These are phyloP conservation scores for Mormyrops boulengeri DNA, from an alignment of 2,797 vertebrate species.

Conservation along the genomic window DNA sequence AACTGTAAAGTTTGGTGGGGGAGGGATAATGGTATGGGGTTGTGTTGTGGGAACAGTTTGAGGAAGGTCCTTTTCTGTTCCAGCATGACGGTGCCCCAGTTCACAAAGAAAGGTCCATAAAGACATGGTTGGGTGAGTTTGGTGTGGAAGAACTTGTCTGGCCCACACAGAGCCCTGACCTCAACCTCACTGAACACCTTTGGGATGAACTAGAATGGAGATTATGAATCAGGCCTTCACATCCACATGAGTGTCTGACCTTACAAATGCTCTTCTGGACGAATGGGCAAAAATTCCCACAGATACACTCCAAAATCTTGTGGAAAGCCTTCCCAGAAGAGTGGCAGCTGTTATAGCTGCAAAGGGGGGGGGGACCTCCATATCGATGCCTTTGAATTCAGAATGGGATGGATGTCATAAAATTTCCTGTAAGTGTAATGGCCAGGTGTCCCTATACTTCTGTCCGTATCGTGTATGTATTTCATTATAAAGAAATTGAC, in stretches of 20 bases:
- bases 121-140: background rate
- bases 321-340: background rate
- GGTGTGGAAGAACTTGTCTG: background rate
- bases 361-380: background rate
- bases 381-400: background rate
- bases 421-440: background rate
- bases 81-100: too few relatives aligned
- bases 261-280: background rate
- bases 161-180: background rate
- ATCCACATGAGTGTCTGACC: background rate
- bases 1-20: background rate
- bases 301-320: background rate
- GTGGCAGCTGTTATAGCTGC: background rate
- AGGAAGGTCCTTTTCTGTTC: background rate
- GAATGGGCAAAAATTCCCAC: background rate
- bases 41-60: background rate
- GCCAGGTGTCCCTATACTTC: background rate
- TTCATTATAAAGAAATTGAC: background rate
- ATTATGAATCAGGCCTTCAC: background rate
- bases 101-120: too few relatives aligned
- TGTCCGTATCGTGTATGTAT: background rate
- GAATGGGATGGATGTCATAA: background rate
- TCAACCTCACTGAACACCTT: background rate
- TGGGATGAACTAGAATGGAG: background rate
- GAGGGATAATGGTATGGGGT: background rate